A percentile compares a stretch with the other conserved stretches of the same genome.
phyloP scores from a whole-genome alignment of 2,797 vertebrate species.

The Nasua narica region DNA sequence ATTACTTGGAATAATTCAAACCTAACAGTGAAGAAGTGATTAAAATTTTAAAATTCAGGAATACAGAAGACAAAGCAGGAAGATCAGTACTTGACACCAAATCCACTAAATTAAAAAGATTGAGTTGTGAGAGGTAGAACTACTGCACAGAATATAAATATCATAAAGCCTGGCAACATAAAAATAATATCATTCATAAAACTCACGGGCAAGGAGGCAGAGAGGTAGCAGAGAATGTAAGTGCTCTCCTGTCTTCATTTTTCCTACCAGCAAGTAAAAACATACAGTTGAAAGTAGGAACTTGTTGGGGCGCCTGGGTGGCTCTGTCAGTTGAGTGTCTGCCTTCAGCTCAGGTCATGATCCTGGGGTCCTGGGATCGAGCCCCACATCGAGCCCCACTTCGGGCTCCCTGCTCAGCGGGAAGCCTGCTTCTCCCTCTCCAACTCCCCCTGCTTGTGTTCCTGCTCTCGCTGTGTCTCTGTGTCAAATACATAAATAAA shows the following conservation, averaged over 20 bases:
- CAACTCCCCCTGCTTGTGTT: too few species aligned
- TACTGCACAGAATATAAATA: not conserved
- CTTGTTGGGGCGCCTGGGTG: too few species aligned
- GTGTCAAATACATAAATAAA: too few species aligned
- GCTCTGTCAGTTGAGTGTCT: too few species aligned
- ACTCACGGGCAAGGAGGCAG: not conserved
- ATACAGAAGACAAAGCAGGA: not conserved
- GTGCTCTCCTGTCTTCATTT: not conserved
- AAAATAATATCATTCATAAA: not conserved
- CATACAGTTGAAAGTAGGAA: not conserved
- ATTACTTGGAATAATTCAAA: not conserved
- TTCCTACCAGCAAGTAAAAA: not conserved
- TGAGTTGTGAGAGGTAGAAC: not conserved
- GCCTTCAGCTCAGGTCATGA: too few species aligned
- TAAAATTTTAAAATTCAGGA: not conserved
- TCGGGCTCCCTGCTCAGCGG: too few species aligned
- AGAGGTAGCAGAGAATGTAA: not conserved
- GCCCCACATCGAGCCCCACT: too few species aligned
- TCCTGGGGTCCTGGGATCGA: too few species aligned
- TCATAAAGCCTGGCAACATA: not conserved
- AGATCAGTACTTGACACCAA: not conserved
- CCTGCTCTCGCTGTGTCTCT: too few species aligned
- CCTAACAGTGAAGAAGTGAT: not conserved
- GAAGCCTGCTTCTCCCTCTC: too few species aligned
- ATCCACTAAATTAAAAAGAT: not conserved